Evolutionary conservation across 2,797 vertebrate genomes (phyloP).

Genomic region (Artibeus lituratus): DNA sequence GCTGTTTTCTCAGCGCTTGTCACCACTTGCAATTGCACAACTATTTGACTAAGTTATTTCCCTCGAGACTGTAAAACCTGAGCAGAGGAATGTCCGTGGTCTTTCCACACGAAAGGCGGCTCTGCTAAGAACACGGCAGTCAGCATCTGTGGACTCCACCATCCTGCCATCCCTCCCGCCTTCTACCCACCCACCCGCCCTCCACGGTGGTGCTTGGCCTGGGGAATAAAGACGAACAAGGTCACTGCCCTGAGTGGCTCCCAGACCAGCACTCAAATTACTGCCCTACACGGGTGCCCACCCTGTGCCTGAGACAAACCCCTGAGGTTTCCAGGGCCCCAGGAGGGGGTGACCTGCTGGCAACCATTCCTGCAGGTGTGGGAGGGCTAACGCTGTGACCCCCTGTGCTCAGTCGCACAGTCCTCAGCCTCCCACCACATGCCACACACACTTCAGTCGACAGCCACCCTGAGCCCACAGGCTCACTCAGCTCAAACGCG

Average conservation of each 20-base stretch:
- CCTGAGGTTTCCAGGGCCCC: background rate
- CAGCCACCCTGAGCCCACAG: background rate
- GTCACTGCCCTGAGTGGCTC: background rate
- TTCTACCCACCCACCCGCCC: too few relatives aligned
- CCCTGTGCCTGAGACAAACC: background rate
- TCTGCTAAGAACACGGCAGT: background rate
- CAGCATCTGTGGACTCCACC: background rate
- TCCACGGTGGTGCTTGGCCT: background rate
- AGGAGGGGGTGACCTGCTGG: background rate
- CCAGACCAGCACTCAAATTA: background rate
- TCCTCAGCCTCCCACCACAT: background rate
- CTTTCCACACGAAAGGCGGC: background rate
- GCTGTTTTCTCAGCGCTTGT: background rate
- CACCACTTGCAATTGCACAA: too few relatives aligned
- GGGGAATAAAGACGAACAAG: background rate
- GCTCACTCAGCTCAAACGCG: background rate
- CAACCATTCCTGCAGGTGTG: too few relatives aligned
- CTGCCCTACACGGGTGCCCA: accelerated
- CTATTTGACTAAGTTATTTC: background rate
- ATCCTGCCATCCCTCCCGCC: too few relatives aligned
- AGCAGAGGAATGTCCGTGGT: background rate
- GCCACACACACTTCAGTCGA: background rate
- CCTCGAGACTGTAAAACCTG: background rate
- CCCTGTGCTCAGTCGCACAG: background rate
- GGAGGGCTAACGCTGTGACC: background rate